These are phyloP conservation scores for Platycercus adscitus DNA, from an alignment of 2,113 vertebrate species.

Conservation along the genomic window DNA sequence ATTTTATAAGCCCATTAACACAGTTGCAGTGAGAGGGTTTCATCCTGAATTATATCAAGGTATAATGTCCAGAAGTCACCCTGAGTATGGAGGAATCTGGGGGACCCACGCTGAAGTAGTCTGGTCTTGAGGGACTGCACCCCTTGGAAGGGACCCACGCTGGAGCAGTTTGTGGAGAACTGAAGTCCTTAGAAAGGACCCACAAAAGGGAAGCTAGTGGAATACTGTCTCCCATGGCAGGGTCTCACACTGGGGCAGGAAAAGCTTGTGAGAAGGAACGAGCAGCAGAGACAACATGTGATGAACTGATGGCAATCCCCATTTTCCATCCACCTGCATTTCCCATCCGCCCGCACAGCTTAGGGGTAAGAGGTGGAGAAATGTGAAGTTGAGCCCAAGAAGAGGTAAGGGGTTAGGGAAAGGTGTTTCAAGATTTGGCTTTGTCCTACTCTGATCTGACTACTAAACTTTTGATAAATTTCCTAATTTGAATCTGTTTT, in stretches of 20 bases:
- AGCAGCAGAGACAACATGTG: neutral
- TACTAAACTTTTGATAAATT: neutral
- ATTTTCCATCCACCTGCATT: neutral
- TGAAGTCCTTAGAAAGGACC: neutral
- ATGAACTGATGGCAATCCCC: neutral
- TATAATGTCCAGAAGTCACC: neutral
- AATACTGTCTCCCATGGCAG: neutral
- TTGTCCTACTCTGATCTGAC: neutral
- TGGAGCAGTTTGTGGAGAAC: neutral
- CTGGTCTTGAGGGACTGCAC: neutral
- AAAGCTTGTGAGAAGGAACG: neutral
- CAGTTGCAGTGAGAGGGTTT: neutral
- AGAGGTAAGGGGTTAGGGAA: neutral
- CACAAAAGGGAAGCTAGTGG: neutral
- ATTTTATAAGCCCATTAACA: neutral
- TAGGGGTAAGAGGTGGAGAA: neutral
- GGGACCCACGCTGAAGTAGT: accelerated
- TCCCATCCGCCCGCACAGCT: neutral
- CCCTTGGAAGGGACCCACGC: accelerated
- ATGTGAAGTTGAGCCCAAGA: neutral
- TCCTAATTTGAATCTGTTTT: neutral
- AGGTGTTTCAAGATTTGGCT: neutral
- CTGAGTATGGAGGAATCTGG: too few relatives aligned
- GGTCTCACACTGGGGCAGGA: neutral
- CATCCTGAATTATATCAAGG: neutral